These are phyloP conservation scores for Atrichornis clamosus DNA, from an alignment of 2,113 vertebrate species.

Conservation along the genomic window DNA sequence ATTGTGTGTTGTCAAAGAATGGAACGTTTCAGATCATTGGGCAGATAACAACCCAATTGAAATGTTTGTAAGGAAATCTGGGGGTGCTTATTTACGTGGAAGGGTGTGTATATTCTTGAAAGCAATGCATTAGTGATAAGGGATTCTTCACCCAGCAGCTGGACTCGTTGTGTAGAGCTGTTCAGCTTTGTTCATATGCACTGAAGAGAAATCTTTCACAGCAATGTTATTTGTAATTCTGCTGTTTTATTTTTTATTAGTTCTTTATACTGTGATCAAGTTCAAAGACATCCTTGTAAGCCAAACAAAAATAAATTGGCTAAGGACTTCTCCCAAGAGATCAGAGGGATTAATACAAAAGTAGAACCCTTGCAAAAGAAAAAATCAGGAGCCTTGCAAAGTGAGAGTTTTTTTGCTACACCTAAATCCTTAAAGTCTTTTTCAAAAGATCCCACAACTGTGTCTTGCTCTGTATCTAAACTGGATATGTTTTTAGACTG, in stretches of 20 bases:
- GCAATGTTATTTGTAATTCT: neutral
- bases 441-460: neutral
- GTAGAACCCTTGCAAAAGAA: neutral
- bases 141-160: slow-evolving; percentile 24
- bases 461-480: neutral
- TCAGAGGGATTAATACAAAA: neutral
- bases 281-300: neutral
- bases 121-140: slow-evolving; percentile 29
- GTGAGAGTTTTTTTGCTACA: neutral
- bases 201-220: slow-evolving; percentile 25
- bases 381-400: neutral
- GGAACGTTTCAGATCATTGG: slow-evolving; percentile 2
- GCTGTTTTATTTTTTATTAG: neutral
- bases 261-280: slow-evolving; percentile 15
- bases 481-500: neutral
- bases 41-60: neutral
- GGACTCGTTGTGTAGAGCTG: neutral
- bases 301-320: neutral
- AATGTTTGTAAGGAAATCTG: neutral
- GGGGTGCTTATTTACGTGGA: neutral
- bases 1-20: slow-evolving; percentile 49
- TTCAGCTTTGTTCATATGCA: slow-evolving; percentile 35
- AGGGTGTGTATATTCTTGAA: slow-evolving; percentile 24
- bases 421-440: neutral
- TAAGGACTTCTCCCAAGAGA: neutral